Base-by-base conservation (phyloP, 2,888 invertebrate genomes). In the Metalampra italica region DNA sequence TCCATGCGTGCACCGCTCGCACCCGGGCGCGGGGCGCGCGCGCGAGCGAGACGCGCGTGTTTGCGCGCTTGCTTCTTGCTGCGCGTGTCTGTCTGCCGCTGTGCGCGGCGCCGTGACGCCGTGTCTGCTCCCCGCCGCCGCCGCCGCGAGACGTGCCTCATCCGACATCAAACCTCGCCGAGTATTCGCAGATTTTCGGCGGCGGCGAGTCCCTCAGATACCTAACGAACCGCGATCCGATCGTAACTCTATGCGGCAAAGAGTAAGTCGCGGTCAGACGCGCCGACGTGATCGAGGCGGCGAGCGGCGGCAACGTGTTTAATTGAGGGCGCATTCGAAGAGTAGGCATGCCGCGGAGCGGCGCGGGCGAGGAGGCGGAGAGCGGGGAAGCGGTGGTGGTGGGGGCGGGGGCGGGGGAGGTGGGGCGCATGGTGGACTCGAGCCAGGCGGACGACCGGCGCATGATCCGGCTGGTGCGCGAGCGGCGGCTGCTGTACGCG, bases 31-130 rank as follows among this genome's bases (percentile, higher is more conserved):
- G 9, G 32, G 32, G 5, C 38, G 64, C 15, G 66, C 45, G 79
- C 39, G 61, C 56, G 68, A 82, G 75, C 59, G 78, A 56, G 81
- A 40, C 62, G 37, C 9, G 22, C 37, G 29, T 37, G 44, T 37
- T 7, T 41, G 41, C 65, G 59, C 68, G 78, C 69, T 57, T 62
- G 78, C 75, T 72, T 77, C 72, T 53, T 69, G 63, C 70, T 81
- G 82, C 83, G 84, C 86, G 82, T 75, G 85, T 77, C 64, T 85
- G 87, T 81, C 64, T 85, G 87, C 71, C 72, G 73, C 54, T 56
- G 59, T 86, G 87, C 81, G 83, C 83, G 82, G 53, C 67, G 64
- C 43, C 78, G 71, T 76, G 84, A 53, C 67, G 64, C 43, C 77
- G 71, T 76, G 84, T 79, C 56, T 63, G 79, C 57, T 49, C 56